Evolutionary conservation across 2,797 vertebrate genomes (phyloP).

Genomic region (Sciurus vulgaris): DNA sequence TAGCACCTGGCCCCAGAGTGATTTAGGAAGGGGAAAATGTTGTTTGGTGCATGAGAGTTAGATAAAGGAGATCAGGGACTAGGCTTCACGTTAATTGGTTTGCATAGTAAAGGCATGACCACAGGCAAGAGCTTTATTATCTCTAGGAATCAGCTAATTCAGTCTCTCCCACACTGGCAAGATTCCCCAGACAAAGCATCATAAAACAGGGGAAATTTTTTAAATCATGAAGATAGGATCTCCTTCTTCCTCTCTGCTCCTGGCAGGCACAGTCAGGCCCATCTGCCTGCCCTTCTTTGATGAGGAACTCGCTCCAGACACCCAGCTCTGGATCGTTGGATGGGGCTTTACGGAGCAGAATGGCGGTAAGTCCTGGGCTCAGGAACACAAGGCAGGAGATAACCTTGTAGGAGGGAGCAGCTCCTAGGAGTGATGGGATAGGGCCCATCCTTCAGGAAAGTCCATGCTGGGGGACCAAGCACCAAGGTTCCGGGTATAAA

Average conservation of each 20-base stretch:
- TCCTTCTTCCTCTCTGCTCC: background rate
- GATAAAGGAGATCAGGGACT: background rate
- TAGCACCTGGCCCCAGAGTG: background rate
- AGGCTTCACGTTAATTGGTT: background rate
- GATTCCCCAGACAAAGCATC: background rate
- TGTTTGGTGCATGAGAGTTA: background rate
- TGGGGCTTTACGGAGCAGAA: constrained; percentile 93
- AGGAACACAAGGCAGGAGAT: background rate
- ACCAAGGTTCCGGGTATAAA: background rate
- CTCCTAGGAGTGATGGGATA: background rate
- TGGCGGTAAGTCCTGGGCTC: constrained; percentile 84
- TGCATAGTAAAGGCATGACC: background rate
- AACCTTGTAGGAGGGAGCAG: background rate
- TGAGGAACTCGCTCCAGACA: constrained; percentile 83
- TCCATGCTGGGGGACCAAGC: background rate
- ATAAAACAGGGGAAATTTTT: background rate
- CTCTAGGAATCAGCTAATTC: background rate
- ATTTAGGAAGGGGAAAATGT: background rate
- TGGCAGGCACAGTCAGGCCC: constrained; percentile 88
- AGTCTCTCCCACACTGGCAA: background rate
- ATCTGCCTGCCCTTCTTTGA: constrained; percentile 93
- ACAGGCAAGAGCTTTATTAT: background rate
- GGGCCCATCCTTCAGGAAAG: background rate
- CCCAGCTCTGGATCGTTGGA: constrained; percentile 89
- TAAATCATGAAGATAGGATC: background rate